phyloP scores from a whole-genome alignment of 1,140 invertebrate species.

The Brachionus rotundiformis region DNA sequence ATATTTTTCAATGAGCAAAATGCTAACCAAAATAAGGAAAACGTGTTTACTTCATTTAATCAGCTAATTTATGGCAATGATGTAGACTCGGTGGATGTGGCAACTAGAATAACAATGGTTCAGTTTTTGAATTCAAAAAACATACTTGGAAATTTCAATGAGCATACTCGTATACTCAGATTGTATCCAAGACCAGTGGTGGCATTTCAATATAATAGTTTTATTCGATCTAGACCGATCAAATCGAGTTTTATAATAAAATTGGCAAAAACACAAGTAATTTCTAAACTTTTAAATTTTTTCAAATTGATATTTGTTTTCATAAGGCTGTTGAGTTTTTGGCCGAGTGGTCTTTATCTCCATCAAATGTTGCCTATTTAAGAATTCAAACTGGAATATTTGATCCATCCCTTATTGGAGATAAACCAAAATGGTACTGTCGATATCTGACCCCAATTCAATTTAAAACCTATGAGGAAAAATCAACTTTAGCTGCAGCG shows the following conservation, averaged over 20 bases:
- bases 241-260: constrained; percentile 82
- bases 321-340: constrained; percentile 90
- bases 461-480: constrained; percentile 87
- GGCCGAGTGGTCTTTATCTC: constrained; percentile 94
- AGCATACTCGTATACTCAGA: constrained; percentile 91
- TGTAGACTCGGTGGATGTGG: constrained; percentile 96
- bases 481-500: constrained; percentile 75
- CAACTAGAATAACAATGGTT: constrained; percentile 95
- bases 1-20: constrained; percentile 66
- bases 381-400: constrained; percentile 91
- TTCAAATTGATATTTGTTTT: background rate
- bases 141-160: constrained; percentile 90
- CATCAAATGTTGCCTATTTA: constrained; percentile 92
- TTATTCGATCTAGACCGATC: constrained; percentile 82
- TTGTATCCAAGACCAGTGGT: constrained; percentile 96
- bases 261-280: constrained; percentile 79
- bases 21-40: constrained; percentile 56
- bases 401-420: constrained; percentile 90
- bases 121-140: constrained; percentile 97
- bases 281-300: background rate
- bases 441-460: constrained; percentile 69
- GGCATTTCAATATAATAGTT: constrained; percentile 97
- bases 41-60: constrained; percentile 68
- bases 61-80: constrained; percentile 92
- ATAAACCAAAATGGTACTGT: constrained; percentile 87